A percentile compares a stretch with the other conserved stretches of the same genome.
phyloP scores from a whole-genome alignment of 2,113 vertebrate genomes.

The Eulacestoma nigropectus region DNA sequence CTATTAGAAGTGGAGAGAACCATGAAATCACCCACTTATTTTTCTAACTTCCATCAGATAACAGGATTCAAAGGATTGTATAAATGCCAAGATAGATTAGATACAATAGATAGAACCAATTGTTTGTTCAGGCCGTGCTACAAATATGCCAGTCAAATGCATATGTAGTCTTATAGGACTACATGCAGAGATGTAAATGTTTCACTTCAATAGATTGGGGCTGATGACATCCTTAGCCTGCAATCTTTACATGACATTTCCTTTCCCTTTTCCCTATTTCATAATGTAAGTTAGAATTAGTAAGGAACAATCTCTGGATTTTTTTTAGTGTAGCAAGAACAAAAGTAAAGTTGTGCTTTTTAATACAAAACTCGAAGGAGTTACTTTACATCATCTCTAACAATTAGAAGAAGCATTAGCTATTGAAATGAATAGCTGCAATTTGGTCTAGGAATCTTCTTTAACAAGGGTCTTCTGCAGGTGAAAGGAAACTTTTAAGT shows the following conservation, averaged over 20 bases:
- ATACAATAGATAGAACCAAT: conserved; percentile 42
- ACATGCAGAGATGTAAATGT: conserved; percentile 39
- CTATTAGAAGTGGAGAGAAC: conserved; percentile 21
- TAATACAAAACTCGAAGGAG: neutral
- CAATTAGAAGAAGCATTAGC: neutral
- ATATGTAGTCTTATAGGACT: conserved; percentile 20
- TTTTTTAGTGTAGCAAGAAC: neutral
- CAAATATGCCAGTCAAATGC: conserved; percentile 32
- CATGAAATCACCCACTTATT: conserved; percentile 56
- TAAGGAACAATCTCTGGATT: neutral
- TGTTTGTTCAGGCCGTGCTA: neutral
- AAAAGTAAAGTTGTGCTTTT: neutral
- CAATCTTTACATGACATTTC: conserved; percentile 19
- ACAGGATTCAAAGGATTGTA: conserved; percentile 38
- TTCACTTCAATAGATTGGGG: neutral
- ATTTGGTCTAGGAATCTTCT: neutral
- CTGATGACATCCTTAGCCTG: neutral
- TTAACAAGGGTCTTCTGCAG: neutral
- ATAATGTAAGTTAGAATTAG: neutral
- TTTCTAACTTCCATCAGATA: conserved; percentile 48
- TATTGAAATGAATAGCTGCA: neutral
- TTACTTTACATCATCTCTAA: neutral
- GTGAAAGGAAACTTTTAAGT: neutral
- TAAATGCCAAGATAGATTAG: conserved; percentile 59
- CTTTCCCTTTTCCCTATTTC: neutral